Percentiles rank a stretch among this genome's conserved stretches.
Conservation (phyloP, 2,113 vertebrate species). For the Sciurus niger region DNA sequence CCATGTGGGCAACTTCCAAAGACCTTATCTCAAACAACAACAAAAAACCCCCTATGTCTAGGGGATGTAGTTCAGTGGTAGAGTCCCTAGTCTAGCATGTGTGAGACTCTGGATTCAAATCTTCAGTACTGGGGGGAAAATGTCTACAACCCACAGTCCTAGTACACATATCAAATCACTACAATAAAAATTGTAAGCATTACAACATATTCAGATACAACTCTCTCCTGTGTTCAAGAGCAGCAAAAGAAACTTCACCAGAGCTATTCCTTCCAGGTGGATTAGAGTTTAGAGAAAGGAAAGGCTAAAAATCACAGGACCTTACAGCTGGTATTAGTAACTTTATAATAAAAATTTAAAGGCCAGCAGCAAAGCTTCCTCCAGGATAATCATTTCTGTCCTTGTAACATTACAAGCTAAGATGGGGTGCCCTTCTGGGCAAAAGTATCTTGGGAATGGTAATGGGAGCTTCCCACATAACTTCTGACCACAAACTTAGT, state of each 20-base stretch:
- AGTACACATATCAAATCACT: conserved; percentile 23
- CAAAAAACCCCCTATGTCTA: too few species aligned
- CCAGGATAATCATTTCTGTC: conserved; percentile 86
- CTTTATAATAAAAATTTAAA: conserved; percentile 78
- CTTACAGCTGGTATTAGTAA: conserved; percentile 75
- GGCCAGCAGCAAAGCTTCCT: conserved; percentile 85
- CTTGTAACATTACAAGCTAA: conserved; percentile 78
- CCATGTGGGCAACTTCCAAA: too few species aligned
- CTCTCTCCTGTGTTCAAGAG: conserved; percentile 29
- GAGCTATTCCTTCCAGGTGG: conserved; percentile 27
- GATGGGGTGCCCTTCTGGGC: conserved; percentile 80
- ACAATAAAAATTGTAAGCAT: conserved; percentile 48
- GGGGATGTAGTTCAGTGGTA: too few species aligned
- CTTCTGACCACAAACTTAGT: conserved; percentile 82
- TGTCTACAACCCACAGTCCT: not conserved
- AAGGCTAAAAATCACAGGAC: conserved; percentile 65
- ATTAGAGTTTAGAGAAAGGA: conserved; percentile 59
- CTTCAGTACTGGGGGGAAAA: too few species aligned
- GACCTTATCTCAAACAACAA: too few species aligned
- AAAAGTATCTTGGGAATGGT: conserved; percentile 81
- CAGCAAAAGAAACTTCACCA: conserved; percentile 44
- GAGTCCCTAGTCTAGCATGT: too few species aligned
- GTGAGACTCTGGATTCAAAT: too few species aligned
- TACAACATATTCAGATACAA: conserved; percentile 1
- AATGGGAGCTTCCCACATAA: conserved; percentile 85